These are phyloP conservation scores for honey bee (Apis mellifera) DNA, from an alignment of 1,140 invertebrate genomes.

Conservation along the genomic window Amel_HAv3.1 CM009936.2:7396001-7396500, in stretches of 20 bases:
- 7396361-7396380: constrained; percentile 30
- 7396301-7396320: constrained; percentile 32
- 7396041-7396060: constrained; percentile 38
- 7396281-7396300: constrained; percentile 31
- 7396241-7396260: neutral
- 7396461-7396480: neutral
- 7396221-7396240: constrained; percentile 21
- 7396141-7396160: neutral
- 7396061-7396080: constrained; percentile 17
- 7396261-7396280: neutral
- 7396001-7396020: constrained; percentile 28
- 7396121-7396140: constrained; percentile 44
- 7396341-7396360: constrained; percentile 44
- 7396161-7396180: neutral
- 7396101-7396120: constrained; percentile 8
- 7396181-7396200: neutral
- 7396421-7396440: constrained; percentile 56
- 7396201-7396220: constrained; percentile 23
- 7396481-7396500: neutral
- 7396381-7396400: constrained; percentile 33
- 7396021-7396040: constrained; percentile 7
- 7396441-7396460: constrained; percentile 28
- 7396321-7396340: constrained; percentile 51
- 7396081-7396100: constrained; percentile 39
- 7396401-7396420: constrained; percentile 17